Evolutionary conservation across 2,113 vertebrate genomes (phyloP).

Genomic region (Tetrao urogallus): DNA sequence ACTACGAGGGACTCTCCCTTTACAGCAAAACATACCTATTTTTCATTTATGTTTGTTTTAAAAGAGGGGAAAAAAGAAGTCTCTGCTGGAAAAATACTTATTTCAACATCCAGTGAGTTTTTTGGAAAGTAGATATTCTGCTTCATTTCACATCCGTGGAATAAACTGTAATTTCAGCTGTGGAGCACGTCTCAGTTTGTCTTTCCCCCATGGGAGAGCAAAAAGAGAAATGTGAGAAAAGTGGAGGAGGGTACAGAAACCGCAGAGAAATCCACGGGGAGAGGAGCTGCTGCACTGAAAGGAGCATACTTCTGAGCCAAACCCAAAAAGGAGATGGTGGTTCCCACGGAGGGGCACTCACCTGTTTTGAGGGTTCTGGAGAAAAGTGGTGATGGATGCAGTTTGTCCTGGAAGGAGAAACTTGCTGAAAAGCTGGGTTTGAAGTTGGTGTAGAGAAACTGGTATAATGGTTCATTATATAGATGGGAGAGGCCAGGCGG

Average conservation of each 20-base stretch:
- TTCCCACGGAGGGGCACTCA: accelerated
- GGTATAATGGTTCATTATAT: neutral
- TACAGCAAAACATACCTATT: neutral
- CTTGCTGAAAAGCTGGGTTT: neutral
- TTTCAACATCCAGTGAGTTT: neutral
- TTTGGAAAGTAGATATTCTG: neutral
- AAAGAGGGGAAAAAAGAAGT: neutral
- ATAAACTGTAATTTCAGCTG: neutral
- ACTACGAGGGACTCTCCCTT: neutral
- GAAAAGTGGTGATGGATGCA: neutral
- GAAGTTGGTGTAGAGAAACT: neutral
- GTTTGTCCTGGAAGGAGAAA: neutral
- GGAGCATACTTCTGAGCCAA: neutral
- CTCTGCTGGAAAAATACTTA: slow-evolving; percentile 21
- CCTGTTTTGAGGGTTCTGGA: neutral
- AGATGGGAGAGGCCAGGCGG: neutral
- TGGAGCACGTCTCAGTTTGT: neutral
- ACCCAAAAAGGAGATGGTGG: neutral
- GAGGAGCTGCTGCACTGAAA: neutral
- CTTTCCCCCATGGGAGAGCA: neutral
- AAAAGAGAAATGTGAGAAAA: neutral
- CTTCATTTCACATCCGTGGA: neutral
- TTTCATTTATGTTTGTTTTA: slow-evolving; percentile 5
- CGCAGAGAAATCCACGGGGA: neutral
- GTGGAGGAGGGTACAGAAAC: neutral